phyloP scores from a whole-genome alignment of 2,888 invertebrate species.

The Byasa hedistus region DNA sequence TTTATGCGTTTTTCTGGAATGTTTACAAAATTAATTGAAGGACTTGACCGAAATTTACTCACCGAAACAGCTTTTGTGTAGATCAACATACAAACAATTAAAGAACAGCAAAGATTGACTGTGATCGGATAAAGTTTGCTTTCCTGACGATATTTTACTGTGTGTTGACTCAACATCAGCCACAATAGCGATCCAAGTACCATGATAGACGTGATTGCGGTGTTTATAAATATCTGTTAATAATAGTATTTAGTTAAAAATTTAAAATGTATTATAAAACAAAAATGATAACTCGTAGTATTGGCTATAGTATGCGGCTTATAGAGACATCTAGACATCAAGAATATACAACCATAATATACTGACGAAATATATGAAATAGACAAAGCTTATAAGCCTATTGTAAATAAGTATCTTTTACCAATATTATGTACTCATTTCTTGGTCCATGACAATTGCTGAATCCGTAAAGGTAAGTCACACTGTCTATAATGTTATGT shows the following conservation, averaged over 20 bases:
- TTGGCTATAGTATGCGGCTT: no score
- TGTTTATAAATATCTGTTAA: conserved; percentile 65
- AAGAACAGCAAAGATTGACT: conserved; percentile 81
- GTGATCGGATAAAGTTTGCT: conserved; percentile 80
- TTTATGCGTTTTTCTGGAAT: not conserved
- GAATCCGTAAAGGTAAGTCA: conserved; percentile 84
- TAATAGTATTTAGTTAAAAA: not conserved
- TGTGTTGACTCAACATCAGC: conserved; percentile 65
- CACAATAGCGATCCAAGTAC: conserved; percentile 58
- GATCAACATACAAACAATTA: conserved; percentile 81
- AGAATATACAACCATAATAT: no score
- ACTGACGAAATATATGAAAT: no score
- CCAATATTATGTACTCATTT: conserved; percentile 76
- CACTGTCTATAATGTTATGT: conserved; percentile 85
- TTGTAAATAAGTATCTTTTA: conserved; percentile 38
- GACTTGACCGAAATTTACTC: conserved; percentile 40
- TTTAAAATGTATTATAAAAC: not conserved
- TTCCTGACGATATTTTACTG: conserved; percentile 61
- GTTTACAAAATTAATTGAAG: not conserved
- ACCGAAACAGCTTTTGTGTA: conserved; percentile 85
- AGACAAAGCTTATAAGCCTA: no score
- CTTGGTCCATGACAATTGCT: conserved; percentile 74
- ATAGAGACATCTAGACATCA: no score
- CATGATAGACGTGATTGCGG: conserved; percentile 56
- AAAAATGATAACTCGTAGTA: no score